These are phyloP conservation scores for Trachelus troglodyta DNA, from an alignment of 2,888 invertebrate species.

Conservation along the genomic window DNA sequence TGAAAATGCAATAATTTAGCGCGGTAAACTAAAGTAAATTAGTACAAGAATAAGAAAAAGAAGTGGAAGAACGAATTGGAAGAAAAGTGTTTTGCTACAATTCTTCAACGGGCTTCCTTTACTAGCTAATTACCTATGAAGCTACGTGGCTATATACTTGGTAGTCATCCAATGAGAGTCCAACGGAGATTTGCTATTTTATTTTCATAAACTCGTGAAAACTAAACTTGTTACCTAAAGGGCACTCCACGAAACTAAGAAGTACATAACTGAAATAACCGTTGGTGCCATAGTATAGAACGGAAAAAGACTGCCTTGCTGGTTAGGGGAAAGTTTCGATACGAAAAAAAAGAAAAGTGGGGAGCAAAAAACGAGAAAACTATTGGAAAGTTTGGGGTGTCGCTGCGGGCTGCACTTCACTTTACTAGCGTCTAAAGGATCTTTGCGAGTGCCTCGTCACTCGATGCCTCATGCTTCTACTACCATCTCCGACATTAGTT, in stretches of 20 bases:
- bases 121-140: not conserved
- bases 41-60: not conserved
- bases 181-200: not conserved
- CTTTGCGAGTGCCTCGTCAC: not conserved
- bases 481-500: not conserved
- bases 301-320: slow-evolving; percentile 7
- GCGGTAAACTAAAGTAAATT: not conserved
- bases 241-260: slow-evolving; percentile 19
- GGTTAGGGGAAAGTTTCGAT: slow-evolving; percentile 19
- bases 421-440: not conserved
- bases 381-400: slow-evolving; percentile 20
- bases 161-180: not conserved
- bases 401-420: slow-evolving; percentile 23
- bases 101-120: not conserved
- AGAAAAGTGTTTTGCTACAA: not conserved
- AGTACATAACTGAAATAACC: slow-evolving; percentile 24
- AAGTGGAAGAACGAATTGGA: not conserved
- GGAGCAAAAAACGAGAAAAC: slow-evolving; percentile 11
- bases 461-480: not conserved
- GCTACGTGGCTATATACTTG: not conserved
- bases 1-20: not conserved
- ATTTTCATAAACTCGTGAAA: slow-evolving; percentile 12
- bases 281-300: slow-evolving; percentile 7
- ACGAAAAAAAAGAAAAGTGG: slow-evolving; percentile 6
- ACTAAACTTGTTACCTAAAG: slow-evolving; percentile 20